Evolutionary conservation across 2,797 vertebrate genomes (phyloP), one percentile per base, ranked within the genome.

Genomic region (Lates japonicus): DNA sequence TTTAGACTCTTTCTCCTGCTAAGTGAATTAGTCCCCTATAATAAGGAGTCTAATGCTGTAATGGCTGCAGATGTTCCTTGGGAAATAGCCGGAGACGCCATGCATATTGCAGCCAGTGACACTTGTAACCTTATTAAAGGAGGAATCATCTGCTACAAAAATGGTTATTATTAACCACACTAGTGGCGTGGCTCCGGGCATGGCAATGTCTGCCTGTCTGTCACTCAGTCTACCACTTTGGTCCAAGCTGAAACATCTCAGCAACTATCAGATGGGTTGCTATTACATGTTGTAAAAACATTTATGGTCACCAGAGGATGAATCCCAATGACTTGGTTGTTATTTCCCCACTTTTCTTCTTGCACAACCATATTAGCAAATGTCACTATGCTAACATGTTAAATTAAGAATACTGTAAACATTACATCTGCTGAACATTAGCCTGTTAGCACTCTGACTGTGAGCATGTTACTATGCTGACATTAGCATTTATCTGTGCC

Each of bases 41-140:
- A 87, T 88, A 80, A 83, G 81, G 64, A 61, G 80, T 74, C 72
- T 92, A 87, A 87, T 83, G 61, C 74, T 78, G 66, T 93, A 91
- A 93, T 92, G 90, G 85, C 73, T 70, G 70, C 89, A 88, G 84
- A 92, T 89, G 79, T 82, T 89, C 73, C 74, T 68, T 13, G 68
- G 77, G 83, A 91, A 89, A 88, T 83, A 83, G 78, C 60, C 69
- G 75, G 70, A 88, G 86, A 83, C 12, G 60, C 44, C 70, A 79
- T 60, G 77, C 72, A 70, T 87, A 87, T 87, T 81, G 70, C 66
- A 83, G 67, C 82, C 86, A 78, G 48, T 83, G 80, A 86, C 91
- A 90, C 88, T 88, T 84, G 46, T 86, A 90, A 94, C 74, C 75
- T 84, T 75, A 76, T 92, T 80, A 86, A 74, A 81, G 55, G 52